phyloP scores from a whole-genome alignment of 1,140 invertebrate genomes.

The Harpegnathos saltator region DNA sequence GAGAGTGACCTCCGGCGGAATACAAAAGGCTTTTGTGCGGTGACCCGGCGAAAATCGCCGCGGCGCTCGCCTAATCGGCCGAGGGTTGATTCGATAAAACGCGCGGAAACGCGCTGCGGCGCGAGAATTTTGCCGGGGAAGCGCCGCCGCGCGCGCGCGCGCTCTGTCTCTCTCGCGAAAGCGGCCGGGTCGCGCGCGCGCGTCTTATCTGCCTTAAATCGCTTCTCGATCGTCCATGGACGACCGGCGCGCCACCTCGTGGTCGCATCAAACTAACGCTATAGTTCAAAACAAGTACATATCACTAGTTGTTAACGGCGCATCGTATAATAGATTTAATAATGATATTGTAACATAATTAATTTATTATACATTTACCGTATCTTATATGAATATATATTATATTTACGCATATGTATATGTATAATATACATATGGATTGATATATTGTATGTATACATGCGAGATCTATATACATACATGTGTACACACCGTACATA shows the following conservation, averaged over 20 bases:
- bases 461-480: constrained; percentile 67
- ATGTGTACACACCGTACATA: constrained; percentile 65
- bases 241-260: constrained; percentile 59
- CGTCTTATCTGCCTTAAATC: constrained; percentile 1
- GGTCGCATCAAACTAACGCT: constrained; percentile 74
- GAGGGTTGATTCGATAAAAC: constrained; percentile 70
- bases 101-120: constrained; percentile 58
- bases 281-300: constrained; percentile 80
- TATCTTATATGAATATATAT: constrained; percentile 75
- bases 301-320: constrained; percentile 74
- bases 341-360: constrained; percentile 69
- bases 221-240: constrained; percentile 27
- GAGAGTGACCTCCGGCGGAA: constrained; percentile 49
- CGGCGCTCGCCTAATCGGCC: constrained; percentile 67
- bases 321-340: constrained; percentile 66
- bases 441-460: constrained; percentile 67
- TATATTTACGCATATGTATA: no score
- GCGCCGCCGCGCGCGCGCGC: no score
- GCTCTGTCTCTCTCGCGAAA: no score
- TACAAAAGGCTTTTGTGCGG: constrained; percentile 71
- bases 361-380: constrained; percentile 78
- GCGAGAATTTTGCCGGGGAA: no score
- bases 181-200: no score
- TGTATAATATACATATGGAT: constrained; percentile 54
- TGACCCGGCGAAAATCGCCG: constrained; percentile 70